These are phyloP conservation scores for Tor tambroides DNA, from an alignment of 2,113 vertebrate species.

Conservation along the genomic window DNA sequence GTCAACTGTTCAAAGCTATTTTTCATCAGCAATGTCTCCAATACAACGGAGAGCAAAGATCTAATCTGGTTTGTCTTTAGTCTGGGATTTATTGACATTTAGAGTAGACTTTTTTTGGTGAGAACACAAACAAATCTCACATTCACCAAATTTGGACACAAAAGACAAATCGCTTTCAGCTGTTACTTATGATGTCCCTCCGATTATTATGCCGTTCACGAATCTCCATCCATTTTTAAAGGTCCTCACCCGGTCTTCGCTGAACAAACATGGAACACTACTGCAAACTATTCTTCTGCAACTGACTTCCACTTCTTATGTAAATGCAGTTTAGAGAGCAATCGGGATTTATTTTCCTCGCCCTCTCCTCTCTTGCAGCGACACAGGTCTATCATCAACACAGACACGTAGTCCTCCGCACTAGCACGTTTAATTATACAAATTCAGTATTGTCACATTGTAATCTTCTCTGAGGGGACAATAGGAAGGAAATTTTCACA, in stretches of 20 bases:
- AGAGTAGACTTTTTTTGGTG: background rate
- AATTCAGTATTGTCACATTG: slow-evolving; percentile 55
- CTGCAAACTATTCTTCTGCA: slow-evolving; percentile 62
- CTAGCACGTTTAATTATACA: slow-evolving; percentile 56
- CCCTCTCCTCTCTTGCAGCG: slow-evolving; percentile 47
- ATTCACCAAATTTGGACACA: background rate
- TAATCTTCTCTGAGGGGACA: slow-evolving; percentile 50
- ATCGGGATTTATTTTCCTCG: slow-evolving; percentile 65
- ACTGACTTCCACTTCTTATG: slow-evolving; percentile 64
- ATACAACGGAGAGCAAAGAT: slow-evolving; percentile 2
- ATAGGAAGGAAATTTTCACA: slow-evolving; percentile 44
- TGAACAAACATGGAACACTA: slow-evolving; percentile 65
- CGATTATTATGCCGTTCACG: slow-evolving; percentile 56
- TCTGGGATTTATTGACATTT: background rate
- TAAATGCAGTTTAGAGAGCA: slow-evolving; percentile 62
- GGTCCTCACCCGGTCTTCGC: slow-evolving; percentile 56
- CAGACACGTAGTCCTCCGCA: slow-evolving; percentile 28
- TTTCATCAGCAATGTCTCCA: slow-evolving; percentile 11
- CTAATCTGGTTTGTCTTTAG: slow-evolving; percentile 9
- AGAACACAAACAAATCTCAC: background rate
- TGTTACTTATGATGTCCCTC: slow-evolving; percentile 57
- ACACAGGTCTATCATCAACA: slow-evolving; percentile 53
- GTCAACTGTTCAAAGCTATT: slow-evolving; percentile 18
- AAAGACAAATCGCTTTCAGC: slow-evolving; percentile 9
- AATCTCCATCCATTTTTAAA: slow-evolving; percentile 52